These are phyloP conservation scores for Phenganax subtilis DNA, from an alignment of 92 coral and sea anemone genomes.

Conservation along the genomic window DNA sequence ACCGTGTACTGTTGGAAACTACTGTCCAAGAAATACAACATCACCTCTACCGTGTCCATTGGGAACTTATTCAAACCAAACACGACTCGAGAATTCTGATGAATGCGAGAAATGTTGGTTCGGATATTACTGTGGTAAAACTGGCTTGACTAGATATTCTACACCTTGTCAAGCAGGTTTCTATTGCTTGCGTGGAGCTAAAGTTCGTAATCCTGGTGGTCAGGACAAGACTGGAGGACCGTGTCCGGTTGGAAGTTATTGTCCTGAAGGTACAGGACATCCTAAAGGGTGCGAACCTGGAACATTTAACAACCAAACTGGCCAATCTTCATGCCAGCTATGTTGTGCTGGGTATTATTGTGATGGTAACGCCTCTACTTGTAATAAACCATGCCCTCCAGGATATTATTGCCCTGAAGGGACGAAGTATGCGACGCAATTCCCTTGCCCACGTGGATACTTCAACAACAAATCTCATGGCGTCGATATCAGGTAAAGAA, in stretches of 20 bases:
- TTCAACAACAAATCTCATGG: constrained; percentile 70
- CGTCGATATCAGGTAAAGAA: constrained; percentile 61
- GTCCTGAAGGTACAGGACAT: constrained; percentile 75
- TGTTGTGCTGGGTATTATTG: constrained; percentile 93
- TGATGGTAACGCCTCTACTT: constrained; percentile 72
- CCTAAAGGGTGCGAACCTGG: constrained; percentile 86
- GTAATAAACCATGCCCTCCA: constrained; percentile 71
- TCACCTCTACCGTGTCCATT: constrained; percentile 79
- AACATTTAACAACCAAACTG: constrained; percentile 85
- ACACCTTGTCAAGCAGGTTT: constrained; percentile 90
- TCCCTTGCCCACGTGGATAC: constrained; percentile 86
- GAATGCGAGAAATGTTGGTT: constrained; percentile 74
- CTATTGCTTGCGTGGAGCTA: constrained; percentile 82
- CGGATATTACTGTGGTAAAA: constrained; percentile 84
- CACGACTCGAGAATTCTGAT: constrained; percentile 55
- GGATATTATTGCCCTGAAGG: constrained; percentile 86
- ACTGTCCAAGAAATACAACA: constrained; percentile 78
- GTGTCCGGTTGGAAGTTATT: constrained; percentile 91
- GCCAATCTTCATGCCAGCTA: constrained; percentile 66
- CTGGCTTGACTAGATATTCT: constrained; percentile 68
- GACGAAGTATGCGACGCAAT: constrained; percentile 60
- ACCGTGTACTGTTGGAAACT: constrained; percentile 84
- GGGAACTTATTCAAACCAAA: constrained; percentile 84
- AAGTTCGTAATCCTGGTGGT: constrained; percentile 75
- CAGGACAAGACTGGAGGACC: constrained; percentile 89